Base-by-base conservation (phyloP, 2,797 vertebrate genomes). In the Chromobotia macracanthus region DNA sequence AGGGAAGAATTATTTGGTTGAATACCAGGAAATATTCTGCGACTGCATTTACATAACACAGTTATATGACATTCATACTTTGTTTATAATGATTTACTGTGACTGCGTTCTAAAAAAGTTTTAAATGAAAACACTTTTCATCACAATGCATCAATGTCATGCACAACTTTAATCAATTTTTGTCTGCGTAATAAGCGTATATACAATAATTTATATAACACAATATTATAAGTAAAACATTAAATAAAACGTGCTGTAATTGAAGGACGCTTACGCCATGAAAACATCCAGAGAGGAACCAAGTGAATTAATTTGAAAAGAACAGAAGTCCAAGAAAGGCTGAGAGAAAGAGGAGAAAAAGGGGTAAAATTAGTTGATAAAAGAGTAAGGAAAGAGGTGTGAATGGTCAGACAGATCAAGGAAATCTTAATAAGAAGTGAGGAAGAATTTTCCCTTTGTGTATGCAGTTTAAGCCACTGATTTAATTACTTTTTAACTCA, bases 281-380 rank as follows among this genome's bases (percentile, higher is more conserved):
- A 90, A 84, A 87, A 89, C 90, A 87, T 89, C 88, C 92, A 91
- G 87, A 90, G 91, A 83, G 83, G 89, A 86, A 82, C 87, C 89
- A 86, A 91, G 82, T 48, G 75, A 73, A 21, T 81, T 81, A 69
- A 82, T 89, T 80, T 86, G 89, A 93, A 86, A 93, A 89, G 84
- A 23, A 91, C 89, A 90, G 90, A 90, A 92, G 88, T 93, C 88
- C 88, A 90, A 92, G 91, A 80, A 91, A 87, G 92, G 88, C 92
- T 92, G 81, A 86, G 80, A 86, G 28, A 84, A 77, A 28, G 38
- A 73, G 38, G 68, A 31, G 76, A 64, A 78, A 63, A 44, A 80
- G 5, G 35, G 19, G 58, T 35, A 70, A 58, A 80, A 75, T 86
- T 82, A 44, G 31, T 78, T 76, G 41, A 25, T 3, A 79, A 79